phyloP scores from a whole-genome alignment of 2,888 invertebrate species.

The Xylota sylvarum region DNA sequence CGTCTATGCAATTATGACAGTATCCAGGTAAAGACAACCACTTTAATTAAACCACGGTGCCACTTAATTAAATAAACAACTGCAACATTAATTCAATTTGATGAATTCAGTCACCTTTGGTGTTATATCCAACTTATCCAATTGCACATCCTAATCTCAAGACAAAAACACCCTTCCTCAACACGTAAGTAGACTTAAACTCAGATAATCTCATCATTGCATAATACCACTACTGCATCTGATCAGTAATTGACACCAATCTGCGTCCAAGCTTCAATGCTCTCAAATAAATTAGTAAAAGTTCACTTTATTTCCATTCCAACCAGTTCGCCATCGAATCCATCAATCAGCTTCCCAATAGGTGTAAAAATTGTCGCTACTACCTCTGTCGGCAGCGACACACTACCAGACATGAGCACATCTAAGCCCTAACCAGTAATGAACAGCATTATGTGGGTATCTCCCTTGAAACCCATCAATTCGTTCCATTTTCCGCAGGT shows the following conservation, averaged over 20 bases:
- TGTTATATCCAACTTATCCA: background rate
- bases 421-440: constrained; percentile 38
- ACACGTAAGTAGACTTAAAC: background rate
- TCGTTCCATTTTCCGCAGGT: constrained; percentile 52
- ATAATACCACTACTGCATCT: constrained; percentile 8
- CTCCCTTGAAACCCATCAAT: constrained; percentile 22
- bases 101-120: too few relatives aligned
- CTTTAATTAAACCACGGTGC: too few relatives aligned
- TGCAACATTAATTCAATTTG: too few relatives aligned
- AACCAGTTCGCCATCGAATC: constrained; percentile 33
- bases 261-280: constrained; percentile 5
- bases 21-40: too few relatives aligned
- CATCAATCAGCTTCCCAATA: constrained; percentile 40
- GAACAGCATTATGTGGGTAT: constrained; percentile 39
- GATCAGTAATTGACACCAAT: constrained; percentile 42
- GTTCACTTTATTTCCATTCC: constrained; percentile 1
- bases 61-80: too few relatives aligned
- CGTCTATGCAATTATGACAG: too few relatives aligned
- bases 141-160: background rate
- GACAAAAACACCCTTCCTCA: background rate
- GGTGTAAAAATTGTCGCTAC: constrained; percentile 28
- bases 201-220: constrained; percentile 24
- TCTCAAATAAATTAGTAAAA: constrained; percentile 21
- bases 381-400: too few relatives aligned
- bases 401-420: constrained; percentile 27